phyloP scores from a whole-genome alignment of 2,797 vertebrate species.

The Sus cebifrons region DNA sequence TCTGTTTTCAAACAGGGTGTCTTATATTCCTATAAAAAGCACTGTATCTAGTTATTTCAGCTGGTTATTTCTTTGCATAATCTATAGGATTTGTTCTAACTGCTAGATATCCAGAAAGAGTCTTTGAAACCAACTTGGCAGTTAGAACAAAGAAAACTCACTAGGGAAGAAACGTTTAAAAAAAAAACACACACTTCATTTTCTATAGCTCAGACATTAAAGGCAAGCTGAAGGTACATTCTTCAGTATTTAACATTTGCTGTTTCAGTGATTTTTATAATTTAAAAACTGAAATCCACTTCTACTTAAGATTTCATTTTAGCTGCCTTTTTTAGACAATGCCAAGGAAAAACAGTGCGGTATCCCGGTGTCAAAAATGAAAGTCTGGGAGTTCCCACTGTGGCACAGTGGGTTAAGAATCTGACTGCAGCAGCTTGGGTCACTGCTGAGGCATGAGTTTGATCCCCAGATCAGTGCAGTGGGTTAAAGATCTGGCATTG shows the following conservation, averaged over 20 bases:
- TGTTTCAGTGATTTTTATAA: not conserved
- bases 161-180: not conserved
- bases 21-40: not conserved
- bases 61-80: not conserved
- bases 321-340: not conserved
- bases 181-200: not conserved
- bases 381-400: not conserved
- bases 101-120: conserved; percentile 19
- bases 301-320: not conserved
- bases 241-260: not conserved
- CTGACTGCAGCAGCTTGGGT: too few relatives aligned
- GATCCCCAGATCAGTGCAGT: too few relatives aligned
- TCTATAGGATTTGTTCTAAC: conserved; percentile 54
- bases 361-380: not conserved
- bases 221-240: not conserved
- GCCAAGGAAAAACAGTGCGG: not conserved
- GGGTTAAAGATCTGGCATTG: too few relatives aligned
- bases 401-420: too few relatives aligned
- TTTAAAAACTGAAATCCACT: conserved; percentile 5
- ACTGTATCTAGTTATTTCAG: not conserved
- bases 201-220: conserved; percentile 28
- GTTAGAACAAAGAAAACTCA: conserved; percentile 74
- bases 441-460: too few relatives aligned
- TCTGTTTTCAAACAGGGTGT: conserved; percentile 26
- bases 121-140: conserved; percentile 77